These are phyloP conservation scores for Erethizon dorsatum DNA, from an alignment of 2,797 vertebrate genomes.

Conservation along the genomic window DNA sequence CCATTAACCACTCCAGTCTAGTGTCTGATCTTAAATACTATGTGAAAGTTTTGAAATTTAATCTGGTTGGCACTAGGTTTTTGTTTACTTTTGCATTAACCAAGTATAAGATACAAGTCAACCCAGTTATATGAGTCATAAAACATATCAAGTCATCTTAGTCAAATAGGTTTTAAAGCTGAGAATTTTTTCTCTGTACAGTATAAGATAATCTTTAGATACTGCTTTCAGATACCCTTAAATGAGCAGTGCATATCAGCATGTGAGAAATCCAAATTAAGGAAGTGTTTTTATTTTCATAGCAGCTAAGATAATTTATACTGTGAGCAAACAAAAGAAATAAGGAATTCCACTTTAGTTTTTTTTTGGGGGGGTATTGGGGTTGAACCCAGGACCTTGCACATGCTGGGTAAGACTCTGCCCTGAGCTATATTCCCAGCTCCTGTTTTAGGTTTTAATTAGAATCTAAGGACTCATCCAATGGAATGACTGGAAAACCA, in stretches of 20 bases:
- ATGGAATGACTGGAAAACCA: slow-evolving; percentile 7
- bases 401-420: background rate
- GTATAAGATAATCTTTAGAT: slow-evolving; percentile 38
- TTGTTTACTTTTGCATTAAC: slow-evolving; percentile 62
- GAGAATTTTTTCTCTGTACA: slow-evolving; percentile 56
- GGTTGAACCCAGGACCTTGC: background rate
- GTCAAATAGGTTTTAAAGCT: slow-evolving; percentile 67
- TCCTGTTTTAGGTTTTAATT: slow-evolving; percentile 37
- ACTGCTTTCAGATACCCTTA: slow-evolving; percentile 49
- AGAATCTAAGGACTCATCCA: slow-evolving; percentile 15
- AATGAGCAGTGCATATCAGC: slow-evolving; percentile 11
- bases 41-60: slow-evolving; percentile 41
- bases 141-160: slow-evolving; percentile 54
- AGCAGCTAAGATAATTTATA: slow-evolving; percentile 40
- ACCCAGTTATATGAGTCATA: slow-evolving; percentile 40
- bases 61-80: slow-evolving; percentile 24
- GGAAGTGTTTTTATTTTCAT: slow-evolving; percentile 54
- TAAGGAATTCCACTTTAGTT: slow-evolving; percentile 25
- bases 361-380: background rate
- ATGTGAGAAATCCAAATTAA: slow-evolving; percentile 57
- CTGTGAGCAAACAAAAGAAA: slow-evolving; percentile 51
- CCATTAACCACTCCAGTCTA: background rate
- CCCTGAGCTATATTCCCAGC: background rate
- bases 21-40: slow-evolving; percentile 16
- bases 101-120: slow-evolving; percentile 50